Evolutionary conservation across 2,113 vertebrate species (phyloP), one percentile per base, ranked within the genome.

Genomic region (Nibea albiflora): DNA sequence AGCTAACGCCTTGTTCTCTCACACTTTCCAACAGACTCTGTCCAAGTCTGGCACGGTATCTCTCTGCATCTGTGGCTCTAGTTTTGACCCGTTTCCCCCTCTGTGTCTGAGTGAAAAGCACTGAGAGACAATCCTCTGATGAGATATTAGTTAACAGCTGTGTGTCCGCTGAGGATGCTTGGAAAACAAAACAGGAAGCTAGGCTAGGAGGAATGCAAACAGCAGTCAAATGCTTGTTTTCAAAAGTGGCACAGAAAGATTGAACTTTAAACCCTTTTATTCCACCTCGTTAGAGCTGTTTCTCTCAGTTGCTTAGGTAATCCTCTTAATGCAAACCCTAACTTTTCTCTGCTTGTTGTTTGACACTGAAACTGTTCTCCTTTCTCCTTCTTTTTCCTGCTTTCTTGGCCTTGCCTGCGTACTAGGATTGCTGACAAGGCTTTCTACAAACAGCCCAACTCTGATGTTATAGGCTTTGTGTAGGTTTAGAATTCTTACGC

Each of bases 391-490:
- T 88, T 82, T 80, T 91, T 89, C 89, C 94, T 94, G 53, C 89
- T 91, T 84, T 88, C 93, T 87, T 77, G 90, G 86, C 87, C 91
- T 92, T 93, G 90, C 88, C 92, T 93, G 90, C 83, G 39, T 69
- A 89, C 92, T 96, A 99, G 98, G 97, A 98, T 98, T 92, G 97
- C 97, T 96, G 98, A 99, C 96, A 97, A 98, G 97, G 97, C 97
- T 94, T 99, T 99, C 97, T 99, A 98, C 97, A 96, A 99, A 96
- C 98, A 99, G 94, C 97, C 97, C 95, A 97, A 98, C 95, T 97
- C 97, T 95, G 97, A 99, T 90, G 93, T 96, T 93, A 98, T 99
- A 95, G 98, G 98, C 95, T 97, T 99, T 77, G 97, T 99, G 98
- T 99, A 99, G 84, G 98, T 99, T 93, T 95, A 92, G 89, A 78